Evolutionary conservation across 2,113 vertebrate species (phyloP).

Genomic region (Dromaius novaehollandiae): DNA sequence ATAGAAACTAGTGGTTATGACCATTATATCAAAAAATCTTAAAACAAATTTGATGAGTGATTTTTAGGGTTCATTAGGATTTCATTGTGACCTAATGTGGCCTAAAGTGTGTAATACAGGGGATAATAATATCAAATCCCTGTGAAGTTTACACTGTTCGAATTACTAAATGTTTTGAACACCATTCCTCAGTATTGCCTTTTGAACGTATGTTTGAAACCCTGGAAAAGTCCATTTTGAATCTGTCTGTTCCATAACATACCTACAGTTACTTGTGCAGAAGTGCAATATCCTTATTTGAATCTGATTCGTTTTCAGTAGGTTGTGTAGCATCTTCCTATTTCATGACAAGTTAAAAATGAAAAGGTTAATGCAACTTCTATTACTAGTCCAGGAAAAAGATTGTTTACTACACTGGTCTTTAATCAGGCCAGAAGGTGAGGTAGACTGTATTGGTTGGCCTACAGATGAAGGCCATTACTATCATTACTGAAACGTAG

Average conservation of each 20-base stretch:
- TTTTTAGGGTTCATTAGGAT: neutral
- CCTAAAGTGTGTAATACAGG: neutral
- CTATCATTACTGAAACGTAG: neutral
- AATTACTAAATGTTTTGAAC: neutral
- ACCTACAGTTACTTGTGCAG: neutral
- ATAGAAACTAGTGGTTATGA: neutral
- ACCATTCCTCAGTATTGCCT: neutral
- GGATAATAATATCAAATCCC: neutral
- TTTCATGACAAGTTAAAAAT: neutral
- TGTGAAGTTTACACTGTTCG: neutral
- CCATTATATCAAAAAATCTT: neutral
- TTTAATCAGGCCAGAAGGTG: neutral
- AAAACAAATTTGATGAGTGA: neutral
- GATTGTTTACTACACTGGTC: neutral
- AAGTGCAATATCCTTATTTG: neutral
- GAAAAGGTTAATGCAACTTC: neutral
- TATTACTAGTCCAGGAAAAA: neutral
- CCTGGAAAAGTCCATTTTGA: neutral
- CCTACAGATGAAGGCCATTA: neutral
- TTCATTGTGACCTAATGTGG: neutral
- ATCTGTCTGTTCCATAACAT: neutral
- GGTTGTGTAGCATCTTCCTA: neutral
- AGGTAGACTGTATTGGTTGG: neutral
- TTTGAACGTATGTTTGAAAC: neutral
- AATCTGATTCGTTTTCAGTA: neutral